Evolutionary conservation across 1,140 invertebrate species (phyloP).

Genomic region (Orius laevigatus): DNA sequence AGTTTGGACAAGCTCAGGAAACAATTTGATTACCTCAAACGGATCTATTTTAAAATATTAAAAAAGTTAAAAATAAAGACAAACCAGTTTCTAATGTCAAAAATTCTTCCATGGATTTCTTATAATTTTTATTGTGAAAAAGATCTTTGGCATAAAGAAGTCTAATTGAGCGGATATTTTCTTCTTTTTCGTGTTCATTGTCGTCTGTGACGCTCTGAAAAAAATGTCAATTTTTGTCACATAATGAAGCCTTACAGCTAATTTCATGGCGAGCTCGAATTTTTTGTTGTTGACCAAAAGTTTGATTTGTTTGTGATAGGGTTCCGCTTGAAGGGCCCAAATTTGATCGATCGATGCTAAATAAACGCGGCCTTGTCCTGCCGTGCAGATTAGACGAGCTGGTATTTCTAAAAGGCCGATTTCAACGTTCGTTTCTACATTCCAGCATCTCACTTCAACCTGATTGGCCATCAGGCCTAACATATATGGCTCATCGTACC

Average conservation of each 20-base stretch:
- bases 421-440: constrained; percentile 44
- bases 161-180: constrained; percentile 72
- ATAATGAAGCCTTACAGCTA: constrained; percentile 80
- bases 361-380: constrained; percentile 59
- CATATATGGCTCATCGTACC: constrained; percentile 81
- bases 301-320: constrained; percentile 64
- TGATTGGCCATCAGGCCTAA: constrained; percentile 64
- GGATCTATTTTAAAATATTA: constrained; percentile 44
- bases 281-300: constrained; percentile 72
- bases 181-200: constrained; percentile 57
- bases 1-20: constrained; percentile 63
- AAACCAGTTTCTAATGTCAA: constrained; percentile 60
- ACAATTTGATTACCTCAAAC: constrained; percentile 83
- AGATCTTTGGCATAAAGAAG: constrained; percentile 79
- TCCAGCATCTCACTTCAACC: constrained; percentile 53
- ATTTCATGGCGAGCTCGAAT: constrained; percentile 81
- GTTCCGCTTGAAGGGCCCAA: constrained; percentile 66
- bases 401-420: constrained; percentile 64
- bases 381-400: constrained; percentile 41
- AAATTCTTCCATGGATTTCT: constrained; percentile 82
- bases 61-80: neutral
- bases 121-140: constrained; percentile 74
- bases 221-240: neutral
- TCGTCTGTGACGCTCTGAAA: constrained; percentile 68
- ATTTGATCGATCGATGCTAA: constrained; percentile 71